A percentile compares a stretch with the other conserved stretches of the same genome.
Conservation (phyloP, 2,113 vertebrate genomes). For the Excalfactoria chinensis region DNA sequence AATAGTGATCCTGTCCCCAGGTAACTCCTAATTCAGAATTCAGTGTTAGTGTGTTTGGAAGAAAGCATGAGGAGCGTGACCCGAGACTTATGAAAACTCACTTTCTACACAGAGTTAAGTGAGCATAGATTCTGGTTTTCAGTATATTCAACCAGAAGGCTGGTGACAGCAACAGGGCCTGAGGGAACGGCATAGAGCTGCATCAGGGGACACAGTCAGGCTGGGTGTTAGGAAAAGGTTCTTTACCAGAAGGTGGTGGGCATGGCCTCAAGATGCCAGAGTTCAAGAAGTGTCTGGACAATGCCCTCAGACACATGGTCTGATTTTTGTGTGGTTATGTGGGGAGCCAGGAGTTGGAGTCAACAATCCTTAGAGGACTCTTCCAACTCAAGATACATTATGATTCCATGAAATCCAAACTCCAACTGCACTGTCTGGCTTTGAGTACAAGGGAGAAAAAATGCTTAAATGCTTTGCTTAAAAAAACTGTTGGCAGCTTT, state of each 20-base stretch:
- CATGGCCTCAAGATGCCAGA: too few species aligned
- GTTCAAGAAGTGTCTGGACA: too few species aligned
- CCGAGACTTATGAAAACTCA: not conserved
- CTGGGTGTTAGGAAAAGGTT: too few species aligned
- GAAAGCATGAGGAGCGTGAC: not conserved
- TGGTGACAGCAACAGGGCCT: too few species aligned
- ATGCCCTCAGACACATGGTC: too few species aligned
- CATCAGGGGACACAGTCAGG: too few species aligned
- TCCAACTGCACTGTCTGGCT: not conserved
- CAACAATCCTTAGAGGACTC: too few species aligned
- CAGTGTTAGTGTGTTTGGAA: not conserved
- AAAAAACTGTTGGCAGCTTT: not conserved
- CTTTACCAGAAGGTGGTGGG: too few species aligned
- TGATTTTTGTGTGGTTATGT: too few species aligned
- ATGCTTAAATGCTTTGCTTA: not conserved
- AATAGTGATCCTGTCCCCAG: slow-evolving; percentile 94
- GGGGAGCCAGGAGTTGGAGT: too few species aligned
- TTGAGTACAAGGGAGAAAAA: not conserved
- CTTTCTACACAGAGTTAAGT: not conserved
- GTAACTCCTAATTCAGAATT: slow-evolving; percentile 74
- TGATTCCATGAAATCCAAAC: not conserved
- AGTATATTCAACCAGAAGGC: not conserved
- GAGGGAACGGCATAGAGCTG: too few species aligned
- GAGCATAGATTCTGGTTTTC: not conserved
- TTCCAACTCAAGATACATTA: too few species aligned